Evolutionary conservation across 2,113 vertebrate genomes (phyloP), one percentile per base, ranked within the genome.

Genomic region (Sander lucioperca): DNA sequence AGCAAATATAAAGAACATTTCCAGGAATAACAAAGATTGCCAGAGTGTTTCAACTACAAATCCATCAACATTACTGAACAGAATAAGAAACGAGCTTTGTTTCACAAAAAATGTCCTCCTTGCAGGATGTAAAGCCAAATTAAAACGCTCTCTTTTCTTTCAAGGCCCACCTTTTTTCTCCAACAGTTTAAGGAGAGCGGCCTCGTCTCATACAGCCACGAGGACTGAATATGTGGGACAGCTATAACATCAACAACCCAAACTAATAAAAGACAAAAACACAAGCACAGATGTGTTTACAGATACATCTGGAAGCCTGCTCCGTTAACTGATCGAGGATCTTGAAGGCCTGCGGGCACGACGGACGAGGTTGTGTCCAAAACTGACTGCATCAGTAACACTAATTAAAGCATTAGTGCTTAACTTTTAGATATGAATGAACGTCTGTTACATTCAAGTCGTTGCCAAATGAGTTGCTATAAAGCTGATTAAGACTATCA

Each of bases 251-350:
- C 14, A 73, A 6, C 19, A 56, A 18, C n/a, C 1, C 23, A 50
- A 54, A 57, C 16, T 64, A 58, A 71, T 62, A 19, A 74, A 15
- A 74, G 59, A 39, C 9, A 66, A 33, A 39, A 43, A 70, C 69
- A 54, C 19, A 51, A 51, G 27, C 47, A 4, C 33, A 47, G 66
- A 68, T 36, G 54, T 87, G 80, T 87, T 87, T 71, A 77, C 73
- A 67, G 1, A 83, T 82, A 80, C 14, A 59, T 85, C 82, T 82
- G 74, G 67, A 50, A 73, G 61, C 15, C 4, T 0, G 15, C 50
- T 30, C 3, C 59, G 30, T 58, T 27, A 25, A 64, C 23, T 62
- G 68, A 61, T 30, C 2, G 67, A 65, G 72, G 43, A 65, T 70
- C 23, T 18, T 18, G 56, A 33, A 30, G 18, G 84, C 54, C 87